These are phyloP conservation scores for Phyllopteryx taeniolatus DNA, from an alignment of 2,113 vertebrate genomes.

Conservation along the genomic window DNA sequence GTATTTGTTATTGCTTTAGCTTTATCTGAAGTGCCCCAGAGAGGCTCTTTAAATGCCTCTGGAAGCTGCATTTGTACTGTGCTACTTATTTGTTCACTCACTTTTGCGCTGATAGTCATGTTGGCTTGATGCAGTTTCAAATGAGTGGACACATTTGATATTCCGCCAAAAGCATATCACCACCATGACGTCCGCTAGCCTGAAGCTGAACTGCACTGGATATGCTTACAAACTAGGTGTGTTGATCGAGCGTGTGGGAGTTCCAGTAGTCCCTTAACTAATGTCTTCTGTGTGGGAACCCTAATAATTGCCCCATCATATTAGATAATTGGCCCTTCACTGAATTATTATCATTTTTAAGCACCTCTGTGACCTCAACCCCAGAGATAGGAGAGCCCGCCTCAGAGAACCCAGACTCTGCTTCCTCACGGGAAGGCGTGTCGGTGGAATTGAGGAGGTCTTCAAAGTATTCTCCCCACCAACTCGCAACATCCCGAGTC, in stretches of 20 bases:
- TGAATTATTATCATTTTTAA: background rate
- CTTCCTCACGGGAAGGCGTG: too few relatives aligned
- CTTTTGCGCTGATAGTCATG: background rate
- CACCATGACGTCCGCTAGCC: background rate
- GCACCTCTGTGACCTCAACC: too few relatives aligned
- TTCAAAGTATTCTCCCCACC: too few relatives aligned
- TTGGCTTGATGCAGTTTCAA: background rate
- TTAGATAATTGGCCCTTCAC: background rate
- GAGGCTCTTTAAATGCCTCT: background rate
- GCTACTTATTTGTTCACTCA: background rate
- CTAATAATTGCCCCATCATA: too few relatives aligned
- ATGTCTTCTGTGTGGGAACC: too few relatives aligned
- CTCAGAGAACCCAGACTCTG: too few relatives aligned
- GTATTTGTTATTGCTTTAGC: background rate
- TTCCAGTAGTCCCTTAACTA: background rate
- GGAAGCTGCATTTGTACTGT: background rate
- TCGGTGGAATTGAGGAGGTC: too few relatives aligned
- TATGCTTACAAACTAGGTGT: background rate
- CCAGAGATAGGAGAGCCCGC: too few relatives aligned
- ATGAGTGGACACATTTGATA: background rate
- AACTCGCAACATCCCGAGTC: too few relatives aligned
- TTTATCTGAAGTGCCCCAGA: background rate
- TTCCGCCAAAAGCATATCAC: background rate
- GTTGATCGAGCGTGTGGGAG: background rate
- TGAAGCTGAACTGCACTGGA: background rate